A percentile compares a stretch with the other conserved stretches of the same genome.
Conservation (phyloP, 2,888 invertebrate genomes). For the Deilephila elpenor region DNA sequence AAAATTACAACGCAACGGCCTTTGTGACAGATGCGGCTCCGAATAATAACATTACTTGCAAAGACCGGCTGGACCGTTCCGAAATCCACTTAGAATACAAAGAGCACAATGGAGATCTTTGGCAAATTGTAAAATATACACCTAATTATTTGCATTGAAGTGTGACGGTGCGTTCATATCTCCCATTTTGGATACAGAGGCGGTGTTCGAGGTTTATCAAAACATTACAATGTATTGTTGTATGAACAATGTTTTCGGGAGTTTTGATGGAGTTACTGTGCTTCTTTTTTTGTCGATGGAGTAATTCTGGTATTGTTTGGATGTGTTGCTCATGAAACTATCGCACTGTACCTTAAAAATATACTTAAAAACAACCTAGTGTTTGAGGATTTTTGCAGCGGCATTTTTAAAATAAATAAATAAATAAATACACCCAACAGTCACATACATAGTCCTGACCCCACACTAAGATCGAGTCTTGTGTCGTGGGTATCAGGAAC, state of each 20-base stretch:
- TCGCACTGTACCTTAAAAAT: background rate
- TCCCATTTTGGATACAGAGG: constrained; percentile 63
- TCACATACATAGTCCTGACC: no score
- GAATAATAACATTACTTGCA: constrained; percentile 82
- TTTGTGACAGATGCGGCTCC: constrained; percentile 82
- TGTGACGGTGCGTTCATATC: constrained; percentile 71
- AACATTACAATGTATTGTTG: constrained; percentile 70
- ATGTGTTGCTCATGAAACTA: background rate
- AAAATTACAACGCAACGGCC: constrained; percentile 81
- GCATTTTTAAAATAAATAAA: no score
- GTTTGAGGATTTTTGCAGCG: no score
- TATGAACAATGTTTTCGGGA: constrained; percentile 18
- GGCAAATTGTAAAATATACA: constrained; percentile 84
- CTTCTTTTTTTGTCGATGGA: background rate
- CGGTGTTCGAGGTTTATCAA: constrained; percentile 79
- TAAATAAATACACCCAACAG: no score
- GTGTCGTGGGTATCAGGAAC: no score
- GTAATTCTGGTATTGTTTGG: background rate
- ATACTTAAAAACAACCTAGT: no score
- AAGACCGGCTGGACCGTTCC: constrained; percentile 75
- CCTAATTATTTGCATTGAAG: constrained; percentile 81
- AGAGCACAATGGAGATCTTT: constrained; percentile 76
- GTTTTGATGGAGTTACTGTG: background rate
- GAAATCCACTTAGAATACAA: constrained; percentile 81
- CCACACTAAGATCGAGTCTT: no score